A percentile compares a stretch with the other conserved stretches of the same genome.
Evolutionary conservation across 2,113 vertebrate species (phyloP).

Genomic region (Calidris pugnax): DNA sequence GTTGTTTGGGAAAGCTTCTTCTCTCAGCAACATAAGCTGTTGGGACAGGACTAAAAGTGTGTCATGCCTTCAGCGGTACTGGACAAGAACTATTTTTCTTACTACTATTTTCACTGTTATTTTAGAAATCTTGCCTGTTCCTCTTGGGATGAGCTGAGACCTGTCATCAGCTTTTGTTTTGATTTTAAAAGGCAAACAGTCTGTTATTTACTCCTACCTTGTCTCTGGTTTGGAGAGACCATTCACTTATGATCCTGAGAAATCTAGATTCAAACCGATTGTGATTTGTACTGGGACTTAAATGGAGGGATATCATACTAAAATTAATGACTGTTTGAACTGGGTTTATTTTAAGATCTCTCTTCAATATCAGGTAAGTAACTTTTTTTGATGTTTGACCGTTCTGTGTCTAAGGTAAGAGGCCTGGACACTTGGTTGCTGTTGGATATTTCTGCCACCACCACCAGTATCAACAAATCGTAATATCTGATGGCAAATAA

Average conservation of each 20-base stretch:
- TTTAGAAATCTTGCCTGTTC: background rate
- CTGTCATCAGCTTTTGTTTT: background rate
- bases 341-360: background rate
- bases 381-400: background rate
- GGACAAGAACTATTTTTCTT: background rate
- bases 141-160: background rate
- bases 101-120: background rate
- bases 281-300: background rate
- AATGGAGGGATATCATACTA: background rate
- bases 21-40: background rate
- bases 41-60: background rate
- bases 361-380: background rate
- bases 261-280: background rate
- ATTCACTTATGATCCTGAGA: background rate
- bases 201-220: background rate
- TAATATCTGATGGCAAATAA: too few relatives aligned
- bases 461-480: background rate
- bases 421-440: background rate
- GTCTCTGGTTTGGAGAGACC: background rate
- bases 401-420: background rate
- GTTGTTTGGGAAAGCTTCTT: background rate
- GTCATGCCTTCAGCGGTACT: background rate
- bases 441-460: background rate
- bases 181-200: background rate
- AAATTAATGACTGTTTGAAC: background rate